Base-by-base conservation (phyloP, 2,797 vertebrate species). In the Acridotheres tristis region DNA sequence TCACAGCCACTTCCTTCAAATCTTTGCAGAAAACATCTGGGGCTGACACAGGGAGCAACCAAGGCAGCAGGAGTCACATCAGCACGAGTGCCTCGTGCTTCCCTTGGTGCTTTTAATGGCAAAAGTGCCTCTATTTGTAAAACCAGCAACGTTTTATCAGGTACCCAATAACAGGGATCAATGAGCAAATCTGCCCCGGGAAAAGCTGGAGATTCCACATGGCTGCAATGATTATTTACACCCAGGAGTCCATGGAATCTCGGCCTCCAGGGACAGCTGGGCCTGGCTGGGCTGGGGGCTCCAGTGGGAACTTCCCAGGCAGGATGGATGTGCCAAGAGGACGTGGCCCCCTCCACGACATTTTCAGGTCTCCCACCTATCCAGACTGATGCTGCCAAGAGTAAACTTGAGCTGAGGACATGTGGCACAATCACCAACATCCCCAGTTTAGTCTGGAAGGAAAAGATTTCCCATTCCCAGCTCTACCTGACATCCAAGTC, bases 121-220 rank as follows among this genome's bases (percentile, higher is more conserved):
- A 72, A 29, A 73, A 76, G 6, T 10, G 32, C 8, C 15, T 83
- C 73, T 32, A 8, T 29, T 22, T 21, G 29, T 30, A 59, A 89
- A 85, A 42, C 5, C 55, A 79, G 78, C 51, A 17, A 32, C 11
- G 51, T 50, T 71, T 53, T n/a, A 36, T 59, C 42, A 74, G 88
- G 27, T 19, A 32, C 32, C 26, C 61, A n/a, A 1, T 6, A 30
- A 20, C 22, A 55, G 6, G 2, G 76, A 32, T 22, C 55, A 18
- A 36, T 36, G 45, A 74, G 71, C 10, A 12, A 21, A 57, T 13
- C 48, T 86, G n/a, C 36, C 73, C 58, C 63, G 42, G 57, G 48
- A 48, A 48, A 40, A 40, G 9, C 4, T 1, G 20, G 48, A 43
- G 27, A 63, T 53, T n/a, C 34, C 42, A 4, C 4, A 0, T n/a